These are phyloP conservation scores for Hypotaenidia philippensis DNA, from an alignment of 2,797 vertebrate species.

Conservation along the genomic window DNA sequence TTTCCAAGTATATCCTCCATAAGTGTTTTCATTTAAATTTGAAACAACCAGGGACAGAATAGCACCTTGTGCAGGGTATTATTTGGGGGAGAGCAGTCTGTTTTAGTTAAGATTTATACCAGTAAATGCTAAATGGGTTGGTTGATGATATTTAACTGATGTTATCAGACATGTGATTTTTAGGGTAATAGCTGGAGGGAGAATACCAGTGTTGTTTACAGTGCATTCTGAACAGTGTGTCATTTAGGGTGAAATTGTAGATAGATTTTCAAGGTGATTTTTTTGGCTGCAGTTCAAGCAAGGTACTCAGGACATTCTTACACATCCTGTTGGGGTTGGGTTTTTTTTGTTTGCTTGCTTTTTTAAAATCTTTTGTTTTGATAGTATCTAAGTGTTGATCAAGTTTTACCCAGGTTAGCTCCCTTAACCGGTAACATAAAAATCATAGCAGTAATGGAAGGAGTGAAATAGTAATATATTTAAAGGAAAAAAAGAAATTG, in stretches of 20 bases:
- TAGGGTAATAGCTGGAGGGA: background rate
- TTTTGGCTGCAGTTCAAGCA: background rate
- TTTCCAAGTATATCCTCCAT: background rate
- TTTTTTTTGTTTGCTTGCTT: background rate
- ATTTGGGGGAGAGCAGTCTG: background rate
- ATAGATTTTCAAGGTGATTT: background rate
- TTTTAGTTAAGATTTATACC: background rate
- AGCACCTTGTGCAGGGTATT: background rate
- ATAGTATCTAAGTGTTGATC: background rate
- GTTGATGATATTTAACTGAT: background rate
- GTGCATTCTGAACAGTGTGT: accelerated
- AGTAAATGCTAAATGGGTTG: background rate
- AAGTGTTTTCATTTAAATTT: background rate
- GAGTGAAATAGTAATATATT: background rate
- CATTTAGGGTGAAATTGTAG: background rate
- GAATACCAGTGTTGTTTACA: background rate
- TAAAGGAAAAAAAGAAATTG: background rate
- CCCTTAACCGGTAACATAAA: background rate
- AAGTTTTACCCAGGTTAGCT: background rate
- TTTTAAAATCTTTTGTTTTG: background rate
- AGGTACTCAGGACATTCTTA: background rate
- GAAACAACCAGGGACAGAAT: background rate
- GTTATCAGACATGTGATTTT: no score
- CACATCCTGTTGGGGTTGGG: background rate
- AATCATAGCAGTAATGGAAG: background rate